Evolutionary conservation across 2,113 vertebrate species (phyloP).

Genomic region (Tetrax tetrax): DNA sequence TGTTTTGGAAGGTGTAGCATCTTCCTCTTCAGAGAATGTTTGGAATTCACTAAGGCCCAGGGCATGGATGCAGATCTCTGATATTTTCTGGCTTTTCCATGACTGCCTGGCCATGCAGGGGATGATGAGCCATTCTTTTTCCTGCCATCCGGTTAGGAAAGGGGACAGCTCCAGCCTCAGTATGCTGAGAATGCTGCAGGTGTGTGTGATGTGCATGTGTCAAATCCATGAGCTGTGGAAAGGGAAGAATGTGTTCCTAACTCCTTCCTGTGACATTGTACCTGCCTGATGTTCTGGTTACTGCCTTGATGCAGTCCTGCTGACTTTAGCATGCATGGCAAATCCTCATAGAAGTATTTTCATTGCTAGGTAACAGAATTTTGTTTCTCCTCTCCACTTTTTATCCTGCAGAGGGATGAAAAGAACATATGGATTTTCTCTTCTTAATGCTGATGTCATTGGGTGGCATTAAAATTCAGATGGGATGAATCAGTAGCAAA

Average conservation of each 20-base stretch:
- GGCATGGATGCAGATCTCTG: rapidly evolving
- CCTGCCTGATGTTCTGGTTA: neutral
- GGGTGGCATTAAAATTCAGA: neutral
- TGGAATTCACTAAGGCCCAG: neutral
- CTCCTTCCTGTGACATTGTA: neutral
- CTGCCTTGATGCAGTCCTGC: neutral
- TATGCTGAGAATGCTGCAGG: neutral
- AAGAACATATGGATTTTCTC: neutral
- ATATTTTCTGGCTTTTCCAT: neutral
- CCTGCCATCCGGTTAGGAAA: neutral
- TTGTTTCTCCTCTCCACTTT: neutral
- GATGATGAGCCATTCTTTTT: neutral
- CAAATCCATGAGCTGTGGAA: neutral
- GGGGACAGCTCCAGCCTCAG: neutral
- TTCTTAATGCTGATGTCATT: neutral
- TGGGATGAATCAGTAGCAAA: neutral
- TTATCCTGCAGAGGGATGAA: neutral
- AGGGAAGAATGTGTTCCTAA: neutral
- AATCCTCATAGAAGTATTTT: neutral
- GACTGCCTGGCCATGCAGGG: neutral
- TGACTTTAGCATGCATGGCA: neutral
- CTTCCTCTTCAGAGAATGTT: neutral
- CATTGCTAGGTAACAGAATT: neutral
- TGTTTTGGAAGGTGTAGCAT: neutral
- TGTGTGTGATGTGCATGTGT: neutral